phyloP scores from a whole-genome alignment of 2,113 vertebrate species.

The Pseudorectes ferrugineus region DNA sequence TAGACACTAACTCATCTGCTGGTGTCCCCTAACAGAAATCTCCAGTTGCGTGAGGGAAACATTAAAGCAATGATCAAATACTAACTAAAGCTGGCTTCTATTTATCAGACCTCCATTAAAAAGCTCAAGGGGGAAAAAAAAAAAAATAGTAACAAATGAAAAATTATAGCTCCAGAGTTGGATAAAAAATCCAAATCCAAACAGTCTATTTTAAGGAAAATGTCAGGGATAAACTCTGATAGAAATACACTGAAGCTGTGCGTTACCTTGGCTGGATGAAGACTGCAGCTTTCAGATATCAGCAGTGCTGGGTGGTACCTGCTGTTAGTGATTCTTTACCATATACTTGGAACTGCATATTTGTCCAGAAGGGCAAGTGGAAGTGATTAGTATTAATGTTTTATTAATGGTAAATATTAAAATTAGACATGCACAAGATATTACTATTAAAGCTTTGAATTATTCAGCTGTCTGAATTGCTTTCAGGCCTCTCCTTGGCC shows the following conservation, averaged over 20 bases:
- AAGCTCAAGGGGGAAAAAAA: rapidly evolving
- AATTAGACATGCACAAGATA: background rate
- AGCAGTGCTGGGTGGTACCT: background rate
- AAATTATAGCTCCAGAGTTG: background rate
- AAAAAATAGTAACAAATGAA: background rate
- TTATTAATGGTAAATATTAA: background rate
- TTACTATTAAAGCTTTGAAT: background rate
- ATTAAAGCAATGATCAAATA: background rate
- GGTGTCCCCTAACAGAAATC: background rate
- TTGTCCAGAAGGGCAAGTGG: background rate
- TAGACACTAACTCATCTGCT: background rate
- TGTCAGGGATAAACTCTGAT: background rate
- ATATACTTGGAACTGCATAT: background rate
- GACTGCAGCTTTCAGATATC: background rate
- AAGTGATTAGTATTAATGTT: background rate
- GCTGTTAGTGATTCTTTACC: background rate
- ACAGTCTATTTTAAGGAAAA: background rate
- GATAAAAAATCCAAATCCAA: background rate
- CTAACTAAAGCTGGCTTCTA: background rate
- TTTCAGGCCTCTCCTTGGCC: background rate
- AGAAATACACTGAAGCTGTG: background rate
- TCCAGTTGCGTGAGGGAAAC: background rate
- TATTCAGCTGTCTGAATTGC: background rate
- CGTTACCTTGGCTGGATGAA: background rate
- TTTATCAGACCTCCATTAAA: background rate